Base-by-base conservation (phyloP, 2,888 invertebrate genomes). In the Gymnoscelis rufifasciata region DNA sequence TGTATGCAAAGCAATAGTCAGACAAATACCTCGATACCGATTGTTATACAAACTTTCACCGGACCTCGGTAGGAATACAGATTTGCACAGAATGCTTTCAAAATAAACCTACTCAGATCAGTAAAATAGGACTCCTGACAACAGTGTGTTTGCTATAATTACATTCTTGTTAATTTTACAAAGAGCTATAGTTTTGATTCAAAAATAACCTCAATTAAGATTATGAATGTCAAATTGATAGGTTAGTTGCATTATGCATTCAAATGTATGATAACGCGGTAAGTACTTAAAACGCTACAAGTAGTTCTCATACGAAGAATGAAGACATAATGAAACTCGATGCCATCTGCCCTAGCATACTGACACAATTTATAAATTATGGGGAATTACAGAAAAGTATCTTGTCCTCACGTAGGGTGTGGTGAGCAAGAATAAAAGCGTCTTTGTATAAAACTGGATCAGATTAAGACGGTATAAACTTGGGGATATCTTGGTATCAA, bases 351-450 rank as follows among this genome's bases (percentile, higher is more conserved):
- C 58, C 62, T 61, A 59, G 56, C 62, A 64, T 64, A 64, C 64
- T 67, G 64, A 62, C 65, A 69, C 68, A 70, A 71, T 74, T 71
- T 67, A 72, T 72, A 71, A 67, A 73, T 74, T 69, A 69, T 64
- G 60, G 68, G 66, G 68, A 64, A 66, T 66, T 68, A 71, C 64
- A 59, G 56, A 65, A 62, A 59, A 57, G 60, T 57, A 59, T 60
- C 60, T 66, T 64, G 64, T 66, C 62, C 52, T 56, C 57, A 54
- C 54, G 59, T 67, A 66, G 71, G 71, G 71, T 71, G 71, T 61
- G 82, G 82, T 82, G 74, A 76, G 74, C 72, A 75, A 54, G 68
- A 71, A 82, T 78, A 76, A 81, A 64, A 64, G 64, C 59, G 55
- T 59, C 60, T 57, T 58, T 59, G 61, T 61, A 49, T 58, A 53